Conservation (phyloP, 2,113 vertebrate genomes). For the Ia io region DNA sequence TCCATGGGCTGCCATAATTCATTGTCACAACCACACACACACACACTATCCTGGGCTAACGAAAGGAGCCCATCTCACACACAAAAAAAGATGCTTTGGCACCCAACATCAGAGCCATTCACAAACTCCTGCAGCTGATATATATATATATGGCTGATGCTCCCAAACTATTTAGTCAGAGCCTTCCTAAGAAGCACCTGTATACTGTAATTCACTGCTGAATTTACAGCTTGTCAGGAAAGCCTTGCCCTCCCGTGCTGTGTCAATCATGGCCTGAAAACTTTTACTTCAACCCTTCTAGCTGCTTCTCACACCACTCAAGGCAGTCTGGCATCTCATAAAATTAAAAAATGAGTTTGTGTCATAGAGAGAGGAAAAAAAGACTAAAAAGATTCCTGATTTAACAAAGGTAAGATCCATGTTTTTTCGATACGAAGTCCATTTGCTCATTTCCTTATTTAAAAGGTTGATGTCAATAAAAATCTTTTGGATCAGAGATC, state of each 20-base stretch:
- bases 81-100: slow-evolving; percentile 47
- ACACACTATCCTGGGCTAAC: slow-evolving; percentile 42
- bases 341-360: slow-evolving; percentile 76
- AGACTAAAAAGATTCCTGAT: slow-evolving; percentile 51
- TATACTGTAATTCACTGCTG: slow-evolving; percentile 57
- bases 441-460: slow-evolving; percentile 20
- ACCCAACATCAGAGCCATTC: slow-evolving; percentile 38
- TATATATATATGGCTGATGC: slow-evolving; percentile 71
- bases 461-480: not conserved
- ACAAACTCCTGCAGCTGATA: slow-evolving; percentile 68
- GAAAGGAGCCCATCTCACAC: slow-evolving; percentile 28
- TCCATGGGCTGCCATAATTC: slow-evolving; percentile 70
- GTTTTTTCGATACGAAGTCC: not conserved
- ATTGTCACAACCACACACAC: slow-evolving; percentile 50
- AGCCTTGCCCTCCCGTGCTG: slow-evolving; percentile 48
- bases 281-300: slow-evolving; percentile 53
- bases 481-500: not conserved
- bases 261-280: slow-evolving; percentile 76
- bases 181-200: slow-evolving; percentile 76
- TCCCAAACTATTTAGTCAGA: slow-evolving; percentile 76
- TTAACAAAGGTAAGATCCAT: slow-evolving; percentile 61
- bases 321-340: slow-evolving; percentile 76
- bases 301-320: slow-evolving; percentile 73
- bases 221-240: slow-evolving; percentile 78
- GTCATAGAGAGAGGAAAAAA: slow-evolving; percentile 34